Conservation (phyloP, 2,797 vertebrate species). For the Notolabrus celidotus region DNA sequence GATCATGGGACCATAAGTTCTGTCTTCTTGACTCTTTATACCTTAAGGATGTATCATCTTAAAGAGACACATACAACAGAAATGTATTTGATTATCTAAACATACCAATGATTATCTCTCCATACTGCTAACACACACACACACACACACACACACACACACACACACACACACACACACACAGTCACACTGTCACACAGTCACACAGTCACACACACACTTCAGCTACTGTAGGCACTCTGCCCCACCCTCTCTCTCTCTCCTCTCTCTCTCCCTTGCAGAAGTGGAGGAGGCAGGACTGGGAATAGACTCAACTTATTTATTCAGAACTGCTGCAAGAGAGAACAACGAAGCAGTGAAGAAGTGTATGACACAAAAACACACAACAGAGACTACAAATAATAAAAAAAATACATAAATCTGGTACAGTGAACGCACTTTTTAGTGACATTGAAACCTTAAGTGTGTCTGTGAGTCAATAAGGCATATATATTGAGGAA, state of each 20-base stretch:
- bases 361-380: constrained; percentile 13
- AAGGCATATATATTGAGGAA: neutral
- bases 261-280: neutral
- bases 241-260: constrained; percentile 55
- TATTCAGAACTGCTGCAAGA: constrained; percentile 20
- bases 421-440: neutral
- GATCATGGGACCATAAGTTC: neutral
- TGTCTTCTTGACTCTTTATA: neutral
- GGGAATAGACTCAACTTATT: constrained; percentile 20
- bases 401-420: neutral
- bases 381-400: neutral
- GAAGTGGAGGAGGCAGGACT: constrained; percentile 50
- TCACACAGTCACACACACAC: constrained; percentile 15
- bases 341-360: constrained; percentile 2
- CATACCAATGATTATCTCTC: constrained; percentile 16
- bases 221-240: constrained; percentile 41
- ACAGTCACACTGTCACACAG: constrained; percentile 13
- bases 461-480: neutral
- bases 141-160: constrained; percentile 14
- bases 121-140: neutral
- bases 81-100: constrained; percentile 14
- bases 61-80: constrained; percentile 20
- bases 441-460: neutral
- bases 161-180: constrained; percentile 13
- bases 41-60: neutral